Conservation (phyloP, 1,140 invertebrate genomes). For the Lepidostoma basale region DNA sequence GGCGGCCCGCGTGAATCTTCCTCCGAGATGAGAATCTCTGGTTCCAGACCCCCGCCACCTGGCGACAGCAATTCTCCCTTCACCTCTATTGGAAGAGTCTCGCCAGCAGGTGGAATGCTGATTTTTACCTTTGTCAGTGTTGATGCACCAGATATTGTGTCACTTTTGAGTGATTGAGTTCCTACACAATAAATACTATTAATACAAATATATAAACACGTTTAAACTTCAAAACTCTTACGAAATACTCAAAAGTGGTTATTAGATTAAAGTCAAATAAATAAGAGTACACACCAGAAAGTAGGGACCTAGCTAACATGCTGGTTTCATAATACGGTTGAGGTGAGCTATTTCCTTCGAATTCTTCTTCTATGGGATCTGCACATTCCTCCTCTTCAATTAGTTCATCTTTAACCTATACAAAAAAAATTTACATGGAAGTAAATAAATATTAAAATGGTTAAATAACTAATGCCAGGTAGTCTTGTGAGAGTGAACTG, state of each 20-base stretch:
- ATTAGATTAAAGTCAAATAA: too few species aligned
- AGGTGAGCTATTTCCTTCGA: slow-evolving; percentile 20
- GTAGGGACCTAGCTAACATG: slow-evolving; percentile 59
- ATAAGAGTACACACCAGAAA: slow-evolving; percentile 53
- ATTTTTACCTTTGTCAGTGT: slow-evolving; percentile 1
- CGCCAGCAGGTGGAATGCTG: slow-evolving; percentile 1
- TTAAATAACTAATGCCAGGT: too few species aligned
- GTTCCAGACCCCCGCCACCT: slow-evolving; percentile 58
- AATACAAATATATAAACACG: too few species aligned
- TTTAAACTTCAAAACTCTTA: too few species aligned
- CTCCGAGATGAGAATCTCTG: slow-evolving; percentile 57
- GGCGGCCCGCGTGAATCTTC: slow-evolving; percentile 43
- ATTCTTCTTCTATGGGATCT: slow-evolving; percentile 17
- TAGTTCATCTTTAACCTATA: slow-evolving; percentile 41
- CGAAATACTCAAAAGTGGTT: too few species aligned
- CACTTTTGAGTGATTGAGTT: slow-evolving; percentile 38
- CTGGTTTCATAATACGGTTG: slow-evolving; percentile 60
- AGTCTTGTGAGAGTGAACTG: too few species aligned
- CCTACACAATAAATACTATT: slow-evolving; percentile 27
- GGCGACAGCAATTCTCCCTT: slow-evolving; percentile 57
- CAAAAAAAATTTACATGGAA: too few species aligned
- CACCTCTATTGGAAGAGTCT: slow-evolving; percentile 39
- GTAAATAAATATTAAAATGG: too few species aligned
- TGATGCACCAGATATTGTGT: slow-evolving; percentile 1
- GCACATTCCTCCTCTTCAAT: slow-evolving; percentile 34